Base-by-base conservation (phyloP, 37 sponge, comb jelly and placozoan genomes). In the Crambe crambe region DNA sequence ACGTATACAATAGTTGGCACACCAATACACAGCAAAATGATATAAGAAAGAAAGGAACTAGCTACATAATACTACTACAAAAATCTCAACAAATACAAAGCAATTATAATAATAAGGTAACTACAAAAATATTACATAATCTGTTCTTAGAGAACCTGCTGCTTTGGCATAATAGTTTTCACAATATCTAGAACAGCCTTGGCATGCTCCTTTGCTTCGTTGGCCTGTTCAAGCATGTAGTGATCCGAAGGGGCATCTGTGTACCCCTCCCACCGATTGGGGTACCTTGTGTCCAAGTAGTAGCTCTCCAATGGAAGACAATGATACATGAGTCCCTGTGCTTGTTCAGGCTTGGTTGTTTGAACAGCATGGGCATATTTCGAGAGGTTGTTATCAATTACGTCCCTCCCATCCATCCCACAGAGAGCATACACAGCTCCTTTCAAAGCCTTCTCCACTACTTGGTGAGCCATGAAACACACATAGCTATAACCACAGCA, bases 1-100 rank as follows among this genome's bases (percentile, higher is more conserved):
- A 90, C 79, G 96, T 93, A 41, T 93, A 90, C 44, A 77, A 92
- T 0, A 79, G 84, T n/a, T 58, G 41, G 9, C n/a, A n/a, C n/a
- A n/a, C n/a, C n/a, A n/a, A n/a, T n/a, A n/a, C n/a, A n/a, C n/a
- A n/a, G n/a, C n/a, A n/a, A n/a, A n/a, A n/a, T n/a, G n/a, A n/a
- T n/a, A n/a, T n/a, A n/a, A n/a, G n/a, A n/a, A n/a, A n/a, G n/a
- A n/a, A n/a, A n/a, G n/a, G n/a, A n/a, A n/a, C n/a, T n/a, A n/a
- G n/a, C n/a, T n/a, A n/a, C n/a, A n/a, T n/a, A n/a, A n/a, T n/a
- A n/a, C n/a, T n/a, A n/a, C n/a, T n/a, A n/a, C n/a, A n/a, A n/a
- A n/a, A n/a, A n/a, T n/a, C n/a, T n/a, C n/a, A n/a, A n/a, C n/a
- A n/a, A n/a, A n/a, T n/a, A n/a, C n/a, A n/a, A n/a, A n/a, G n/a